Percentiles rank a stretch among this genome's conserved stretches.
phyloP scores from a whole-genome alignment of 2,113 vertebrate genomes.

The Neolamprologus caudopunctatus region DNA sequence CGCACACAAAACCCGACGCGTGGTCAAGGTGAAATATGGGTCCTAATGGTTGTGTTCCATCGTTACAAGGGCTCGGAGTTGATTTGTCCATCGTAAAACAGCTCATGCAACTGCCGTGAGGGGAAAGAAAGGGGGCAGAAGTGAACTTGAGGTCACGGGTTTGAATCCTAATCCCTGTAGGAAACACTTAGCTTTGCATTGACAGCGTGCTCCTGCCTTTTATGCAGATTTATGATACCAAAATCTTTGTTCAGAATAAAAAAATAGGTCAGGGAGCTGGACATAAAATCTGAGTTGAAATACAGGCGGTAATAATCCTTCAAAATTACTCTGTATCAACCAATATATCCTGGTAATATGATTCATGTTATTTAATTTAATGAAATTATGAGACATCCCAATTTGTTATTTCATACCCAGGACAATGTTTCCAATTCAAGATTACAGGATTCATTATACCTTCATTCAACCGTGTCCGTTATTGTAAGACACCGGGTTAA shows the following conservation, averaged over 20 bases:
- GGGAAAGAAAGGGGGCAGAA: conserved; percentile 20
- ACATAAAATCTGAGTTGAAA: conserved; percentile 17
- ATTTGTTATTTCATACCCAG: neutral
- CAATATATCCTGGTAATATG: neutral
- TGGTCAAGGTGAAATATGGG: conserved; percentile 61
- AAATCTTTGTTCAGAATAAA: neutral
- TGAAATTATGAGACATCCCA: neutral
- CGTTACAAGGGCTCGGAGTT: conserved; percentile 62
- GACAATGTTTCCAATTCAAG: neutral
- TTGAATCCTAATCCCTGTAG: conserved; percentile 46
- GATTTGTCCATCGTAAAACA: conserved; percentile 64
- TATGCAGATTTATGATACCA: conserved; percentile 49
- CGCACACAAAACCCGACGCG: conserved; percentile 5
- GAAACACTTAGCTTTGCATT: conserved; percentile 49
- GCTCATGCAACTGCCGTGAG: conserved; percentile 36
- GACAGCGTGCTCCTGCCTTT: conserved; percentile 41
- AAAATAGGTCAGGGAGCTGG: neutral
- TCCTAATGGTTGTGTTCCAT: conserved; percentile 66
- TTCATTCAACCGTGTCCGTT: neutral
- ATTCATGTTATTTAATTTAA: neutral
- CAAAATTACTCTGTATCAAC: neutral
- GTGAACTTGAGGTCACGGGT: conserved; percentile 45
- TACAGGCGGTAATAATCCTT: neutral
- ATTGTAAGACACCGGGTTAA: neutral
- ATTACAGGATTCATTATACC: neutral